These are phyloP conservation scores for Palythoa heliodiscus DNA, from an alignment of 92 coral and sea anemone species.

Conservation along the genomic window DNA sequence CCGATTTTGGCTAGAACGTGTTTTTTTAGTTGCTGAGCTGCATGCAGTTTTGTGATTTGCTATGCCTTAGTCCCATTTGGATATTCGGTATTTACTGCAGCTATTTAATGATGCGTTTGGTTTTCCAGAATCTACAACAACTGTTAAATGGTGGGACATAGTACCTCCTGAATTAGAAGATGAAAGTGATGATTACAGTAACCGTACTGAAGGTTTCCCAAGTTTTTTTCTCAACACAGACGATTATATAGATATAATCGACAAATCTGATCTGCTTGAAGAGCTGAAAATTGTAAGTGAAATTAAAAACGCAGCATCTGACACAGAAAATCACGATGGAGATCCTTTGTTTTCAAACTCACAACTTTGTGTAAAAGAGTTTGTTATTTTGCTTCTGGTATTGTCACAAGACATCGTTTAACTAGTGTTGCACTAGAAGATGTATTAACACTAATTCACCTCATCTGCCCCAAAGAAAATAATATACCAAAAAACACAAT, in stretches of 20 bases:
- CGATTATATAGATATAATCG: background rate
- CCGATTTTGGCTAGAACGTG: no score
- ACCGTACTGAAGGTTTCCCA: no score
- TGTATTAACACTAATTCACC: slow-evolving; percentile 22
- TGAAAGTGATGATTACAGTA: no score
- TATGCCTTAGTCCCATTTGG: no score
- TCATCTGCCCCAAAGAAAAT: slow-evolving; percentile 38
- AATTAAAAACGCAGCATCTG: background rate
- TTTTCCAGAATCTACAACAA: no score
- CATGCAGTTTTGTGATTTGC: no score
- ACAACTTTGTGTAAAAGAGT: slow-evolving; percentile 36
- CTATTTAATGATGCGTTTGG: no score
- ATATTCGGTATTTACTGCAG: no score
- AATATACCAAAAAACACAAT: slow-evolving; percentile 10
- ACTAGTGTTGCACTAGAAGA: slow-evolving; percentile 47
- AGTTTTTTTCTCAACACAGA: no score
- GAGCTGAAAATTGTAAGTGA: background rate
- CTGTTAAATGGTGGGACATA: no score
- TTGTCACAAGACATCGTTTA: slow-evolving; percentile 41
- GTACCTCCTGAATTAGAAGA: no score
- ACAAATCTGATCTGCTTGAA: background rate
- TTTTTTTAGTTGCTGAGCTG: no score
- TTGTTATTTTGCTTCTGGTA: slow-evolving; percentile 32
- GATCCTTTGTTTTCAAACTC: slow-evolving; percentile 28
- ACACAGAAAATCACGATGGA: background rate